Evolutionary conservation across 2,797 vertebrate genomes (phyloP), one percentile per base, ranked within the genome.

Genomic region (Chelon labrosus): DNA sequence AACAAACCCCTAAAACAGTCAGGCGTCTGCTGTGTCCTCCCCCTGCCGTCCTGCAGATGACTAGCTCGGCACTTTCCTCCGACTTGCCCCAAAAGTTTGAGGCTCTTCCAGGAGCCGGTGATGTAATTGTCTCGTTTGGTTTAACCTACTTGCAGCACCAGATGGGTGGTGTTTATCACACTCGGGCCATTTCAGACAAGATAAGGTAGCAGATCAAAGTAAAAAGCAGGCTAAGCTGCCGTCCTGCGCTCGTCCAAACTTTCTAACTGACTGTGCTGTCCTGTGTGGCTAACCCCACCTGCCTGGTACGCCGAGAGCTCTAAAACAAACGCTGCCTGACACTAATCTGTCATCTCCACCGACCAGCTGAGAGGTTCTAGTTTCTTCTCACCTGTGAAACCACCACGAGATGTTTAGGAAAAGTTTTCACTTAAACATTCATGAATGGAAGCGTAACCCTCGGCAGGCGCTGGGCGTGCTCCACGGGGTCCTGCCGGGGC

Each of bases 401-500:
- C 27, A 41, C 74, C 66, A 39, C 1, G 42, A 71, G 62, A 71
- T n/a, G 5, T 11, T 10, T 22, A 59, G 4, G 47, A 51, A 68
- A 46, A 63, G 64, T 59, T 27, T 53, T 67, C 66, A 7, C 13
- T 68, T 53, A 63, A 76, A 66, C 73, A 73, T 83, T 86, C 52
- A 69, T 46, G 77, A 27, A 0, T 10, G 10, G 63, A 0, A 37
- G 37, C n/a, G n/a, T n/a, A n/a, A n/a, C n/a, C n/a, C 7, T 2
- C 2, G 41, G 13, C 41, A 12, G 41, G 41, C 12, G 37, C 3
- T 0, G 38, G n/a, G 42, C 0, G 19, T 4, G 5, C 39, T 13
- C 65, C 56, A 83, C 8, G 51, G 73, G 11, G 85, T 85, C 84
- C 87, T 89, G 84, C 51, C 70, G 74, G 88, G 74, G 73, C 85